These are phyloP conservation scores for Chelmon rostratus DNA, from an alignment of 2,797 vertebrate genomes.

Conservation along the genomic window DNA sequence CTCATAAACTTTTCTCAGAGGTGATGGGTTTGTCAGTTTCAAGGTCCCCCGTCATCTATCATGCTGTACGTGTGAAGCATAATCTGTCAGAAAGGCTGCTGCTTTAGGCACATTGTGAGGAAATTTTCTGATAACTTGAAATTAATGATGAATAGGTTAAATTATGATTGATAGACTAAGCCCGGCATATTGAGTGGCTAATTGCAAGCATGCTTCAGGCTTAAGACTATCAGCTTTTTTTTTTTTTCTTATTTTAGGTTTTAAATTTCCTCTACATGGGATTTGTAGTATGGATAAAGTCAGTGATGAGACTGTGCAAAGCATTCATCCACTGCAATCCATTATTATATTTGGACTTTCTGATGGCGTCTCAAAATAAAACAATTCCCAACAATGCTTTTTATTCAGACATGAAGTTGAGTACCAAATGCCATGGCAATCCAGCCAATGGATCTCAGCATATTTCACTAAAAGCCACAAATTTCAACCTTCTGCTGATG, in stretches of 20 bases:
- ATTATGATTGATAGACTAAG: conserved; percentile 46
- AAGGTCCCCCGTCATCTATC: conserved; percentile 26
- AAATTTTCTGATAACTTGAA: conserved; percentile 19
- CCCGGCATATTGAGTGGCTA: conserved; percentile 3
- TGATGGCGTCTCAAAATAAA: background rate
- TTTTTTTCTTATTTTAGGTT: background rate
- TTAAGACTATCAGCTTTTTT: background rate
- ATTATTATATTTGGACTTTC: background rate
- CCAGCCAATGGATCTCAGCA: too few species aligned
- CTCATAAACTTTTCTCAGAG: conserved; percentile 2
- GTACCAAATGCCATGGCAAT: too few species aligned
- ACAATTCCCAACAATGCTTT: background rate
- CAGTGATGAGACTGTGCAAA: background rate
- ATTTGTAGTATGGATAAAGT: background rate
- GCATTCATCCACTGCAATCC: background rate
- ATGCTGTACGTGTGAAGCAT: background rate
- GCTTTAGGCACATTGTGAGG: conserved; percentile 13
- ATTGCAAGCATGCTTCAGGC: conserved; percentile 23
- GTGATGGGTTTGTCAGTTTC: conserved; percentile 11
- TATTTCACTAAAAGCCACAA: too few species aligned
- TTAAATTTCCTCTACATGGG: background rate
- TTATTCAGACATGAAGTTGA: background rate
- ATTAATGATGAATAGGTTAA: conserved; percentile 21
- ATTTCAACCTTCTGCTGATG: too few species aligned
- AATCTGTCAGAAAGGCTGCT: conserved; percentile 9